Base-by-base conservation (phyloP, 1,140 invertebrate species). In the Drosophila nikananu region DNA sequence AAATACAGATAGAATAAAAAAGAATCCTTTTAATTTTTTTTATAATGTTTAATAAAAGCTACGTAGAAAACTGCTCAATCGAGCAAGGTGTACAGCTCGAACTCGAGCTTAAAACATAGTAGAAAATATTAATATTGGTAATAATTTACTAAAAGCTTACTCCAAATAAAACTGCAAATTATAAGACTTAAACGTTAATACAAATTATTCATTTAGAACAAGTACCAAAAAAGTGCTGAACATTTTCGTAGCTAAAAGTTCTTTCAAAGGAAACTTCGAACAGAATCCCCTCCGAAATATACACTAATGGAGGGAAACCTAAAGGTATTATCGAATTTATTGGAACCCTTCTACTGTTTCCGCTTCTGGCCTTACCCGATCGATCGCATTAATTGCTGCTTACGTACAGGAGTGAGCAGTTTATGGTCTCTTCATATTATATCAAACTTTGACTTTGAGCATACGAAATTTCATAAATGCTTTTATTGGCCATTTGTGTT, bases 361-460 rank as follows among this genome's bases (percentile, higher is more conserved):
- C 79, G 83, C 83, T 73, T 61, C 46, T 72, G 55, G 54, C 66
- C 25, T 46, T 77, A 77, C 42, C 48, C 52, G 17, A 17, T 49
- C 59, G 58, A 44, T 61, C 52, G 46, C 21, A 59, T 66, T 54
- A 62, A 61, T 51, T 25, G 68, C 23, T 87, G 64, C 73, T 87
- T 79, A 79, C 84, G 81, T 81, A 57, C 67, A n/a, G 64, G 30
- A 27, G 15, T 65, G 60, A 57, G 44, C 51, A 46, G 37, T 90
- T 89, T 90, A 89, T 86, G 71, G 74, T 67, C 86, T 65, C 81
- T 80, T 90, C 81, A 74, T 86, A 90, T 89, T 86, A 90, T 89
- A 90, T 89, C 86, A 90, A 86, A 86, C 83, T 86, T 86, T 86
- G 84, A 64, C 86, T 79, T 90, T 84, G 59, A 48, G 71, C 81